Evolutionary conservation across 1,140 invertebrate genomes (phyloP).

Genomic region (Lasioglossum albipes): DNA sequence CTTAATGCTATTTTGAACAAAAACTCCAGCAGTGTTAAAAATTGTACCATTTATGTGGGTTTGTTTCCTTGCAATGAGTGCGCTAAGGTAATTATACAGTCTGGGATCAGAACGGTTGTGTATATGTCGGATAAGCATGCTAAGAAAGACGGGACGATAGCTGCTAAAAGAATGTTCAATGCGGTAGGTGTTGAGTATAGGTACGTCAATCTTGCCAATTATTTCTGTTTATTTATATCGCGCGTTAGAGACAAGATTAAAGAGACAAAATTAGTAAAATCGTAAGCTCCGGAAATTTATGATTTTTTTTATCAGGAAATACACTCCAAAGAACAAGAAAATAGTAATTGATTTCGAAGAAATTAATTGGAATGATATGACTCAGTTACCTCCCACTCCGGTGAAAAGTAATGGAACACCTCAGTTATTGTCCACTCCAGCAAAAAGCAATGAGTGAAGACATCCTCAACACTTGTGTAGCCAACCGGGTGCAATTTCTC

Average conservation of each 20-base stretch:
- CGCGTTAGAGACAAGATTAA: no score
- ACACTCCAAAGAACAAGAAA: slow-evolving; percentile 82
- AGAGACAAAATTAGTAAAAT: slow-evolving; percentile 9
- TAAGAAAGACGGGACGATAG: slow-evolving; percentile 84
- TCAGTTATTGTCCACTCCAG: slow-evolving; percentile 76
- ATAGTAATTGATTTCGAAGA: slow-evolving; percentile 86
- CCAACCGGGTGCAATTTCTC: no score
- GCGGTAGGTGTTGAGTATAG: slow-evolving; percentile 85
- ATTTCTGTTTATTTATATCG: slow-evolving; percentile 3
- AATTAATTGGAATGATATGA: slow-evolving; percentile 81
- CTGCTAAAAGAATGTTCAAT: slow-evolving; percentile 90
- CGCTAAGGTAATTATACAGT: slow-evolving; percentile 97
- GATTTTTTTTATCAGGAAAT: slow-evolving; percentile 82
- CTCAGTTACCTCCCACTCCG: slow-evolving; percentile 76
- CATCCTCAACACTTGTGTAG: not conserved
- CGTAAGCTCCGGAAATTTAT: slow-evolving; percentile 7
- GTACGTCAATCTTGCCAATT: slow-evolving; percentile 67
- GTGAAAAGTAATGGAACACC: slow-evolving; percentile 74
- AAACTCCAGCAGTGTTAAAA: slow-evolving; percentile 87
- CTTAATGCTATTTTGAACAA: slow-evolving; percentile 97
- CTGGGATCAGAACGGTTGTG: slow-evolving; percentile 90
- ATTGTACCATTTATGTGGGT: slow-evolving; percentile 92
- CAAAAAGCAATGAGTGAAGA: slow-evolving; percentile 41
- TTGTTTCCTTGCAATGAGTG: slow-evolving; percentile 98
- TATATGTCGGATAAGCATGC: slow-evolving; percentile 91